Conservation (phyloP, 1,140 invertebrate genomes). For the Drosophila ananassae region DNA sequence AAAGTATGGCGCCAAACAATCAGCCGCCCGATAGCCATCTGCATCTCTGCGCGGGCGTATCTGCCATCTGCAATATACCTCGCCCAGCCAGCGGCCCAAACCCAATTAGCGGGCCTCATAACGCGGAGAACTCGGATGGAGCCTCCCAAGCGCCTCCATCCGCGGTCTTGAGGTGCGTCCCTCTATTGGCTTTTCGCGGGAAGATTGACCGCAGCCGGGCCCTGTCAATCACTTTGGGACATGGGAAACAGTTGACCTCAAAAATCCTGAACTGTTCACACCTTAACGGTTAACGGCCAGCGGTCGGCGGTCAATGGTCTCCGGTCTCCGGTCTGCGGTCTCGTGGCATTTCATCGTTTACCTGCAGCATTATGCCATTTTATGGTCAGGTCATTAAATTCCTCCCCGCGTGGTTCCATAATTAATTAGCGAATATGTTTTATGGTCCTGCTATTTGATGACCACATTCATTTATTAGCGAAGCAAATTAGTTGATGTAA, state of each 20-base stretch:
- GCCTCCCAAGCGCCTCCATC: no score
- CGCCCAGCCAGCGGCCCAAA: slow-evolving; percentile 1
- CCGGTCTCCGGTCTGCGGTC: slow-evolving; percentile 17
- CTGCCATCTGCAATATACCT: slow-evolving; percentile 33
- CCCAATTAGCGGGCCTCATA: slow-evolving; percentile 24
- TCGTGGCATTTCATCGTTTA: slow-evolving; percentile 22
- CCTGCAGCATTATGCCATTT: slow-evolving; percentile 55
- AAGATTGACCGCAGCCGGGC: slow-evolving; percentile 9
- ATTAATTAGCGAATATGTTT: slow-evolving; percentile 49
- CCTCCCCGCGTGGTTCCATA: slow-evolving; percentile 10
- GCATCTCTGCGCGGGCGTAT: slow-evolving; percentile 37
- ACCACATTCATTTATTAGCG: slow-evolving; percentile 18
- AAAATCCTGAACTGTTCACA: slow-evolving; percentile 65
- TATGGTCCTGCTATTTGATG: slow-evolving; percentile 31
- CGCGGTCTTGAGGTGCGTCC: slow-evolving; percentile 7
- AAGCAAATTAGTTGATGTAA: background rate
- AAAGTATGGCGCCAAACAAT: slow-evolving; percentile 75
- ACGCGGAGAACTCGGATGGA: background rate
- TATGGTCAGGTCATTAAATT: slow-evolving; percentile 55
- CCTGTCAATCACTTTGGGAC: slow-evolving; percentile 28
- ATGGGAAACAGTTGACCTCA: slow-evolving; percentile 24
- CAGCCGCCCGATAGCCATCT: slow-evolving; percentile 27
- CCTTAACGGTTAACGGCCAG: slow-evolving; percentile 34
- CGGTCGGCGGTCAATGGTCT: slow-evolving; percentile 6
- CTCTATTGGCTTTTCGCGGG: background rate